A percentile compares a stretch with the other conserved stretches of the same genome.
phyloP scores from a whole-genome alignment of 2,113 vertebrate genomes.

The Gymnorhina tibicen region DNA sequence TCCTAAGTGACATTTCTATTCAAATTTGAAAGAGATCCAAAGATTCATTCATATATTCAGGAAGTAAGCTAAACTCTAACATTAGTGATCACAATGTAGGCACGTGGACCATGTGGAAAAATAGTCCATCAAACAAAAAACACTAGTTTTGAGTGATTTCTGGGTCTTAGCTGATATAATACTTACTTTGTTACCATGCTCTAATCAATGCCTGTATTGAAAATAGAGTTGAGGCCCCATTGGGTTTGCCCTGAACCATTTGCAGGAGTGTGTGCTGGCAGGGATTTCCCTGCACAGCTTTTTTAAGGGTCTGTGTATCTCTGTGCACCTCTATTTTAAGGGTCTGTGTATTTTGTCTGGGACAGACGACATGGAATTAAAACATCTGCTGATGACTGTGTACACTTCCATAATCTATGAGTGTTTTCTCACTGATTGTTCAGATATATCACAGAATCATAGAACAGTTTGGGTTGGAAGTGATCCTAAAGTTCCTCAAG shows the following conservation, averaged over 20 bases:
- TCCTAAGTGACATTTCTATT: neutral
- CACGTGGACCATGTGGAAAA: fast-evolving
- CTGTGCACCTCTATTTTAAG: no score
- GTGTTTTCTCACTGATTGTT: neutral
- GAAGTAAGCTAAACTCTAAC: neutral
- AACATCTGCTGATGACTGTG: fast-evolving
- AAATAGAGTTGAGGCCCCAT: neutral
- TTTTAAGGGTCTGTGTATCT: neutral
- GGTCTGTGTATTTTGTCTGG: no score
- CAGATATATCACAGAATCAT: neutral
- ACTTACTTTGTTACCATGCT: neutral
- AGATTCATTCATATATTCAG: neutral
- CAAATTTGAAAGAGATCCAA: neutral
- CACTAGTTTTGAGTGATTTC: neutral
- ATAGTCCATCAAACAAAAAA: neutral
- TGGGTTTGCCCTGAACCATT: neutral
- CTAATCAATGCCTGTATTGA: neutral
- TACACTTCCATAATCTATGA: neutral
- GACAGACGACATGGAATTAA: neutral
- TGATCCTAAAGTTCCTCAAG: neutral
- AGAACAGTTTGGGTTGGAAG: neutral
- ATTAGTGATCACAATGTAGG: neutral
- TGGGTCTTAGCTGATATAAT: neutral
- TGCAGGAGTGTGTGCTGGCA: neutral
- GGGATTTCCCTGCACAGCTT: neutral